A percentile compares a stretch with the other conserved stretches of the same genome.
Evolutionary conservation across 2,113 vertebrate genomes (phyloP).

Genomic region (Rhipidura dahli): DNA sequence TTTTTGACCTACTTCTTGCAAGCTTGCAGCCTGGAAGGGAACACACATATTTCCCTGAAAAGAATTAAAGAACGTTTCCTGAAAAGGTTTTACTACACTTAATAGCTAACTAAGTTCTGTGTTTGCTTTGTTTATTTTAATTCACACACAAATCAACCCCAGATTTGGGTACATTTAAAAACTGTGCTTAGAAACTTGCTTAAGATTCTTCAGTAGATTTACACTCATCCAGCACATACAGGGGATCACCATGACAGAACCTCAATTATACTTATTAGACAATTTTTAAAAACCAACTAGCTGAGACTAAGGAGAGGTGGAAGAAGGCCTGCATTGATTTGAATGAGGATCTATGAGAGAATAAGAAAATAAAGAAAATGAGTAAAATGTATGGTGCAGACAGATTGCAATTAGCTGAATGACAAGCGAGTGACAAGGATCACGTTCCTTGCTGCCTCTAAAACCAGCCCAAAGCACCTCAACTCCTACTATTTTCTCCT

Average conservation of each 20-base stretch:
- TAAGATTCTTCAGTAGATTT: neutral
- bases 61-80: neutral
- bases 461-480: neutral
- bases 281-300: fast-evolving
- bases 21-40: neutral
- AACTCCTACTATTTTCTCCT: neutral
- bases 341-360: fast-evolving
- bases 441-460: neutral
- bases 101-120: neutral
- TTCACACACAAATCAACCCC: neutral
- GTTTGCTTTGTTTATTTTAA: neutral
- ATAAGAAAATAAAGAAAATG: fast-evolving
- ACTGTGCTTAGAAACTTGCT: fast-evolving
- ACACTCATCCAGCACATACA: neutral
- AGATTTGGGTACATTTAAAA: neutral
- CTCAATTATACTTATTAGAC: neutral
- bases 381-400: neutral
- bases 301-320: neutral
- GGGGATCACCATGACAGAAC: neutral
- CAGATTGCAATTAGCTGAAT: neutral
- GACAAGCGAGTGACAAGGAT: neutral
- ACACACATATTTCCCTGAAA: neutral
- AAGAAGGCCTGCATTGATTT: neutral
- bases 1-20: neutral
- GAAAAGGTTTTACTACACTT: neutral